Base-by-base conservation (phyloP, 2,113 vertebrate genomes). In the Epinephelus fuscoguttatus region DNA sequence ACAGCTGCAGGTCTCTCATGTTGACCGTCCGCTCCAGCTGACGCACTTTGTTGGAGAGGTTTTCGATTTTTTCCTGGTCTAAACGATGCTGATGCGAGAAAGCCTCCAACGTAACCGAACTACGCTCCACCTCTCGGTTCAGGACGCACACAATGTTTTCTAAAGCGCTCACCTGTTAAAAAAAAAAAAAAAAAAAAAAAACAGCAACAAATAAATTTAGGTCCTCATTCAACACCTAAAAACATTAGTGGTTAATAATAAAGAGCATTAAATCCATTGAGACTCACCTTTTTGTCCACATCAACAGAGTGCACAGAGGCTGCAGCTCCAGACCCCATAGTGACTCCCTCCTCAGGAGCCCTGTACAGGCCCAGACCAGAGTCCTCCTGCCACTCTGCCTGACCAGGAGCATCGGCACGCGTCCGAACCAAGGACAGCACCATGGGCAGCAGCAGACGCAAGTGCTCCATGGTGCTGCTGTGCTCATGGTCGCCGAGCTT, bases 141-240 rank as follows among this genome's bases (percentile, higher is more conserved):
- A 99, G 94, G 75, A 99, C 97, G 0, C 97, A 98, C 25, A 98
- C 96, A 0, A 98, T 98, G 91, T 98, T 97, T 94, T 99, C 97
- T 23, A 99, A 96, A 30, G 97, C 97, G 5, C 82, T 91, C 0
- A 96, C 95, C 93, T 98, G 64, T 59, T 0, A 42, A n/a, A 42
- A 73, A 23, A 27, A 30, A 30, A 30, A 1, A 42, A n/a, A 42
- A 73, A 23, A 27, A 30, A 30, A 30, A 30, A 30, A 30, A 30
- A 0, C 0, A 71, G 8, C 17, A 67, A 57, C 9, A 74, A 13
- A 68, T 3, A 7, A 4, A 17, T 50, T 81, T 19, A 75, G 52
- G 45, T 18, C 40, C 60, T 74, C 50, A 7, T 13, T 70, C 6
- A n/a, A 49, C 27, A 64, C 3, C 15, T 3, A 0, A 1, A 1